Conservation (phyloP, 2,113 vertebrate species). For the Ahaetulla prasina region DNA sequence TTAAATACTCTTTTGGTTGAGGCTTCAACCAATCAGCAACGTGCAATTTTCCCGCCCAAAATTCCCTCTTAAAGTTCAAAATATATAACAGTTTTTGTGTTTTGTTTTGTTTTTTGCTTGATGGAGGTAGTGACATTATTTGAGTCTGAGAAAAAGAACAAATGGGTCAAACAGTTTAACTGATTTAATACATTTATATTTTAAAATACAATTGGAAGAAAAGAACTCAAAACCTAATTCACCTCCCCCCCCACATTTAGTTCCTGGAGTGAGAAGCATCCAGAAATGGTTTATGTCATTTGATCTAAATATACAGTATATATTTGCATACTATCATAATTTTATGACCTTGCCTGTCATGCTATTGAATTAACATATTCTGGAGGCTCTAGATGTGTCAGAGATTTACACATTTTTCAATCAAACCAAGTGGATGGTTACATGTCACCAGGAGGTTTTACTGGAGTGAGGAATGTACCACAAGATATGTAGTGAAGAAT, state of each 20-base stretch:
- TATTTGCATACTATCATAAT: constrained; percentile 44
- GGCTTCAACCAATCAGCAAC: no score
- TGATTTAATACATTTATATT: neutral
- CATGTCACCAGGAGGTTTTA: neutral
- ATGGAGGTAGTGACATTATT: neutral
- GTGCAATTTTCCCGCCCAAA: no score
- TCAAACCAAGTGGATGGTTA: neutral
- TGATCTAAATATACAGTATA: constrained; percentile 30
- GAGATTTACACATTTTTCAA: constrained; percentile 47
- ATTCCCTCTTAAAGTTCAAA: no score
- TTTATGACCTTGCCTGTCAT: constrained; percentile 28
- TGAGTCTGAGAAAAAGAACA: neutral
- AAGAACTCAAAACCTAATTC: neutral
- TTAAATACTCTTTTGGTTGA: no score
- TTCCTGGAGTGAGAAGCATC: neutral
- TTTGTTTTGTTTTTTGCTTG: neutral
- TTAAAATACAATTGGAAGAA: neutral
- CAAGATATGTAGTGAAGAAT: neutral
- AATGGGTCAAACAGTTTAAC: neutral
- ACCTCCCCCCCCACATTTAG: neutral
- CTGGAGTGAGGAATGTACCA: neutral
- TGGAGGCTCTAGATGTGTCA: constrained; percentile 40
- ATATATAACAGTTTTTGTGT: no score
- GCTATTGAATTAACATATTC: constrained; percentile 41
- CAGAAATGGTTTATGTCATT: neutral